Evolutionary conservation across 2,797 vertebrate genomes (phyloP).

Genomic region (Discoglossus pictus): DNA sequence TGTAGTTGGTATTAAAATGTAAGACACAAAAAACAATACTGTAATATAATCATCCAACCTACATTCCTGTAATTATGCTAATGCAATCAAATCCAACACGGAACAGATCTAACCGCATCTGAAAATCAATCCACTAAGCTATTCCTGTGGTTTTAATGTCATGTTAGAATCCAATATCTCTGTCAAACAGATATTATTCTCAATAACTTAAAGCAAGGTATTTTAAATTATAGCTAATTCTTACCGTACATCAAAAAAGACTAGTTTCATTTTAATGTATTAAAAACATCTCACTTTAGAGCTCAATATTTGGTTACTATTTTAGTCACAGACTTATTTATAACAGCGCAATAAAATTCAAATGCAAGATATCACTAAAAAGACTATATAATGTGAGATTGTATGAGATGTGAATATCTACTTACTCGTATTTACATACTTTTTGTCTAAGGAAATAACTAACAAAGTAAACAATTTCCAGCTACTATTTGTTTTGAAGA

Average conservation of each 20-base stretch:
- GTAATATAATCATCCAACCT: constrained; percentile 38
- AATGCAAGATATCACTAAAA: background rate
- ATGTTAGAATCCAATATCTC: constrained; percentile 24
- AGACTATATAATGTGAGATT: no score
- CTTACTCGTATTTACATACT: no score
- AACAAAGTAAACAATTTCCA: no score
- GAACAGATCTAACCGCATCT: constrained; percentile 42
- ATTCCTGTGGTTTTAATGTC: constrained; percentile 41
- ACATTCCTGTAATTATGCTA: constrained; percentile 54
- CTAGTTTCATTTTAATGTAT: background rate
- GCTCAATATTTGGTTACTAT: background rate
- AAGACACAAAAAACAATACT: constrained; percentile 1
- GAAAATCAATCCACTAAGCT: constrained; percentile 38
- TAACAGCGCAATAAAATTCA: background rate
- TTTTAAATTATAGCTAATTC: background rate
- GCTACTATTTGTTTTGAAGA: no score
- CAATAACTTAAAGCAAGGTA: constrained; percentile 10
- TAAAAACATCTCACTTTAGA: background rate
- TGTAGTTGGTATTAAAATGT: constrained; percentile 19
- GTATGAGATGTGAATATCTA: no score
- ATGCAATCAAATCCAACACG: constrained; percentile 48
- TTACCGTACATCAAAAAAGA: background rate
- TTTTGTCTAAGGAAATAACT: no score
- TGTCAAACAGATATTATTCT: constrained; percentile 14
- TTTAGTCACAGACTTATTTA: background rate